Evolutionary conservation across 2,113 vertebrate genomes (phyloP).

Genomic region (Pseudorasbora parva): DNA sequence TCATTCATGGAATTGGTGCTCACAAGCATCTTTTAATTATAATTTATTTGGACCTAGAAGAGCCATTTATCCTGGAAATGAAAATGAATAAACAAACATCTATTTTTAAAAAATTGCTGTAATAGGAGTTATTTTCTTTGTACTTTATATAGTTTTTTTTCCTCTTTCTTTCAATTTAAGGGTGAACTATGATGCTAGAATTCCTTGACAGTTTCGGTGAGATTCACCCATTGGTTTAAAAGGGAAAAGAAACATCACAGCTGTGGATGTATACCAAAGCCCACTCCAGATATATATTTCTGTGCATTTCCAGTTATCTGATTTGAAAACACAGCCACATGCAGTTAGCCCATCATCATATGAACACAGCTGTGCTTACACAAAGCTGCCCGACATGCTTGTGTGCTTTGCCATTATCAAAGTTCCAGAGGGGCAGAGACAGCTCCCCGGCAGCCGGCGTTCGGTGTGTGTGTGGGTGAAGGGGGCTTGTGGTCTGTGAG

Average conservation of each 20-base stretch:
- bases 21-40: neutral
- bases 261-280: neutral
- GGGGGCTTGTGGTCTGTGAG: neutral
- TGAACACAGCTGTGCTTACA: constrained; percentile 43
- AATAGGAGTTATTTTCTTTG: too few relatives aligned
- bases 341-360: constrained; percentile 4
- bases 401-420: constrained; percentile 20
- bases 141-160: too few relatives aligned
- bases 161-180: neutral
- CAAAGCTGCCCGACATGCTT: constrained; percentile 23
- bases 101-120: too few relatives aligned
- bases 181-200: neutral
- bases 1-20: neutral
- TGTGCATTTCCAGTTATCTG: neutral
- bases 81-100: too few relatives aligned
- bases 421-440: neutral
- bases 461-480: neutral
- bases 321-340: neutral
- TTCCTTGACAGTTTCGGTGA: neutral
- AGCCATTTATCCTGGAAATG: too few relatives aligned
- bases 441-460: neutral
- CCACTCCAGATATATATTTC: neutral
- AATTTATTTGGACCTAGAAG: neutral
- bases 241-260: neutral
- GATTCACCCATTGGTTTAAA: neutral